Evolutionary conservation across 1,140 invertebrate species (phyloP).

Genomic region (Trigoniulus corallinus): DNA sequence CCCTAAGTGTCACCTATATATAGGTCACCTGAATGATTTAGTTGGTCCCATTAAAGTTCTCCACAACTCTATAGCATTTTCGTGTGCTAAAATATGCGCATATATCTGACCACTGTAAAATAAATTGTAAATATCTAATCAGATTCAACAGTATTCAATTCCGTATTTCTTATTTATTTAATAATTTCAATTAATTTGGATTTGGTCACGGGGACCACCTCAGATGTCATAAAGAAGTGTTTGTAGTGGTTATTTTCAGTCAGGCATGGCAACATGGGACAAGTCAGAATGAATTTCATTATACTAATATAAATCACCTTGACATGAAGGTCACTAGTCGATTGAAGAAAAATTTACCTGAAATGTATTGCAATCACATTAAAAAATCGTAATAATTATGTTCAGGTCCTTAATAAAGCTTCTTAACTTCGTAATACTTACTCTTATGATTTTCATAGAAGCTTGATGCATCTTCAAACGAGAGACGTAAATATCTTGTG

Average conservation of each 20-base stretch:
- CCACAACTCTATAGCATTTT: conserved; percentile 62
- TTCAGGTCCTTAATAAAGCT: not conserved
- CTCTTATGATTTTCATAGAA: conserved; percentile 71
- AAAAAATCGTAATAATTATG: not conserved
- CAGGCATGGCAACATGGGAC: too few relatives aligned
- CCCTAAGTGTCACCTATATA: not conserved
- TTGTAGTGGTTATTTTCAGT: too few relatives aligned
- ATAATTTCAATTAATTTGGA: too few relatives aligned
- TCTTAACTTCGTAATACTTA: conserved; percentile 5
- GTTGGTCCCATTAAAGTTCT: conserved; percentile 70
- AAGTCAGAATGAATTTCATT: not conserved
- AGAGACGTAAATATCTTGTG: conserved; percentile 44
- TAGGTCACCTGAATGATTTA: conserved; percentile 38
- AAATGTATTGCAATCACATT: conserved; percentile 6
- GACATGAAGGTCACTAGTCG: conserved; percentile 69
- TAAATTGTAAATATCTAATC: conserved; percentile 10
- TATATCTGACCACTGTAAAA: conserved; percentile 58
- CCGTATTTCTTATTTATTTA: too few relatives aligned
- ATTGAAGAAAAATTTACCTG: conserved; percentile 69
- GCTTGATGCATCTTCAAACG: conserved; percentile 40
- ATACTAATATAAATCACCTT: conserved; percentile 34
- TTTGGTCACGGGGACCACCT: too few relatives aligned
- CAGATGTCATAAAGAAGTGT: too few relatives aligned
- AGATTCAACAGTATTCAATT: too few relatives aligned
- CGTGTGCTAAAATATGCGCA: conserved; percentile 52